phyloP scores from a whole-genome alignment of 2,888 invertebrate species.

The Cephus rjabovi region DNA sequence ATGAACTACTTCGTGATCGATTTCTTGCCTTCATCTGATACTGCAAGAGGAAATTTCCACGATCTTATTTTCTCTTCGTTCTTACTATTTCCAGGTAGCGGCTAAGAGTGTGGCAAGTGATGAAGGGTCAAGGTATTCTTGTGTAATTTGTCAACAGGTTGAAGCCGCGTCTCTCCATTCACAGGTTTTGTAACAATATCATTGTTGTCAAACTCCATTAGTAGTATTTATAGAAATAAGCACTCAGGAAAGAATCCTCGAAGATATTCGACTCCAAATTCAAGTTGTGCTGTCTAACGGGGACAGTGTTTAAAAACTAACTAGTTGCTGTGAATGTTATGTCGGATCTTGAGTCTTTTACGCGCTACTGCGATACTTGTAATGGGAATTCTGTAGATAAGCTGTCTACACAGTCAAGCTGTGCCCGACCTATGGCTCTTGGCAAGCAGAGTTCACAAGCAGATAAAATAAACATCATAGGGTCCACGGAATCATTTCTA shows the following conservation, averaged over 20 bases:
- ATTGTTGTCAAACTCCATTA: not conserved
- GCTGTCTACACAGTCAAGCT: not conserved
- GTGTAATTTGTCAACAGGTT: not conserved
- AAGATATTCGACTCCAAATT: not conserved
- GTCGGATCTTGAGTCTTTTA: not conserved
- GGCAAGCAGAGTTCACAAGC: not conserved
- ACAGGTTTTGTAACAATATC: not conserved
- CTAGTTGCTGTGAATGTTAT: not conserved
- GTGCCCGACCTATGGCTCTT: not conserved
- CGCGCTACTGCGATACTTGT: not conserved
- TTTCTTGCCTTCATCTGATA: conserved; percentile 66
- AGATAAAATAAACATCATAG: not conserved
- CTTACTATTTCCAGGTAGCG: not conserved
- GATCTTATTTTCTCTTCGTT: not conserved
- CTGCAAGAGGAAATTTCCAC: conserved; percentile 34
- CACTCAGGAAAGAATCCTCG: not conserved
- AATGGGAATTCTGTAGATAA: conserved; percentile 12
- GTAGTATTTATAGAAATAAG: not conserved
- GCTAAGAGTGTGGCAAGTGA: not conserved
- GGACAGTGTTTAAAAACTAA: not conserved
- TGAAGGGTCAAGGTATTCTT: not conserved
- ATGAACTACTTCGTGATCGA: conserved; percentile 71
- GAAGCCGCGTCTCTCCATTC: not conserved
- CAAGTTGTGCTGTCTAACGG: not conserved
- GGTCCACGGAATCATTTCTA: not conserved